Base-by-base conservation (phyloP, 2,888 invertebrate species). In the Acronicta aceris region DNA sequence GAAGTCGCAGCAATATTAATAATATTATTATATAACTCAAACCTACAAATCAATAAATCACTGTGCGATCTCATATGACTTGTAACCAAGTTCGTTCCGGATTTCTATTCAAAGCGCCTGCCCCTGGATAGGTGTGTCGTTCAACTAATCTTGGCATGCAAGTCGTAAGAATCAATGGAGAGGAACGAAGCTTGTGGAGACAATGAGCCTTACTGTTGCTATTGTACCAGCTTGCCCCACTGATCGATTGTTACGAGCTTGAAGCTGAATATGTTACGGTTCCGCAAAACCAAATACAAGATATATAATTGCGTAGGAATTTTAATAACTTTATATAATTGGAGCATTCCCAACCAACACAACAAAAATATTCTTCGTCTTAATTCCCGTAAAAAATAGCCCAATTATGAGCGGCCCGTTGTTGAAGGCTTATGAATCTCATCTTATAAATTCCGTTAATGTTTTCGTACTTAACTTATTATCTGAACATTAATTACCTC, bases 391-490 rank as follows among this genome's bases (percentile, higher is more conserved):
- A 79, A 81, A 81, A 82, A 82, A 81, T 74, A 51, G 66, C 63
- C 65, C 74, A 78, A 82, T 78, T 75, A 75, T 68, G 71, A 77
- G 64, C 47, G 65, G 56, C 55, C 60, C 67, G 65, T 70, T 70
- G 71, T 65, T 80, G 74, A 79, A 76, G 78, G 76, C 75, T 81
- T 80, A 74, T 77, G 76, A 81, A 78, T 77, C 77, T 71, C 65
- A 59, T 76, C 75, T 82, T 73, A 81, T 76, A 74, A 83, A 81
- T 82, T 76, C 71, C 72, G 63, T 69, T 78, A 78, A 81, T 81
- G 77, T 82, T 82, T 79, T 68, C 73, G 76, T 78, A 77, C 78
- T 82, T 80, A 81, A 79, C 79, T 81, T 84, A 83, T 84, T 82
- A 83, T 79, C 75, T 74, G 49, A 70, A 72, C 72, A 79, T 82